Base-by-base conservation (phyloP, 2,888 invertebrate species). In the Euzetes globulus region DNA sequence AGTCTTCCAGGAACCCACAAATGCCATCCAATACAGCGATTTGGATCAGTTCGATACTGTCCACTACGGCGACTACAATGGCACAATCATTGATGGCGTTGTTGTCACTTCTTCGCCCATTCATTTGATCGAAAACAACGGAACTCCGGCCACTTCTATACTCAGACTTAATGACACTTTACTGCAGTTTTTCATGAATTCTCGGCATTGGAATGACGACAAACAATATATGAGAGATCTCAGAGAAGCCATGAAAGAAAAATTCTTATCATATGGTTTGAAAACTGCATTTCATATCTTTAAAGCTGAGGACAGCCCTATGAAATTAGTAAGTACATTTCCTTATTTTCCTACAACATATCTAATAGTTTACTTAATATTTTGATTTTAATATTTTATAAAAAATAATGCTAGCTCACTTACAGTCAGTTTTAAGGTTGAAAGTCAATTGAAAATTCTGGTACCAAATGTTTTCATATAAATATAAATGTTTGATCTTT, bases 241-340 rank as follows among this genome's bases (percentile, higher is more conserved):
- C 22, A 55, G 74, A 19, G 74, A 74, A 71, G 41, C 45, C 17
- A 22, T 74, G 19, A 74, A 74, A 55, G 74, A 74, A n/a, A 71
- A 55, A 29, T 74, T 74, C 29, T 41, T 74, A 1, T 71, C 55
- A 1, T 74, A 71, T 71, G 74, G 74, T 13, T 25, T 74, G 7
- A 74, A 74, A 27, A 74, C 74, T 4, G 74, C 74, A n/a, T 74
- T 74, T 41, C 74, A 74, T 45, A 71, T 74, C 9, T 74, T 74
- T 55, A 74, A 74, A 19, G 52, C 74, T 13, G 74, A 74, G 29
- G 71, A 74, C 17, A 74, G 41, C 13, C 74, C 65, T 11, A 58
- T 50, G 22, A 74, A 74, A 60, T 11, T 68, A 17, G 74, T 74
- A 25, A 41, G 55, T 41, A 15, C 17, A 33, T 19, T 19, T 25